Evolutionary conservation across 2,797 vertebrate species (phyloP).

Genomic region (Pyrocephalus nanus): DNA sequence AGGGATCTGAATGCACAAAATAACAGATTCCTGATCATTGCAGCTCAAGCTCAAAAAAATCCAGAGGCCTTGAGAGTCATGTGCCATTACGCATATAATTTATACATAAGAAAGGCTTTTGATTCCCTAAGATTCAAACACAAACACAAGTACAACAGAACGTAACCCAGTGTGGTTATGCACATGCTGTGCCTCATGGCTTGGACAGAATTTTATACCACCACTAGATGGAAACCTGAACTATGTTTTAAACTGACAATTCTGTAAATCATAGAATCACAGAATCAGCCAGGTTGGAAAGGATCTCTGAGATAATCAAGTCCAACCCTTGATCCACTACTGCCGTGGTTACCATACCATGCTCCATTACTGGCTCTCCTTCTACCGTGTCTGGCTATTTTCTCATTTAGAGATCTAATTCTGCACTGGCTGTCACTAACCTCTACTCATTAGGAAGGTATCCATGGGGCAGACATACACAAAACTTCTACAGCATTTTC

Average conservation of each 20-base stretch:
- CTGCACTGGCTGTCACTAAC: not conserved
- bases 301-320: too few relatives aligned
- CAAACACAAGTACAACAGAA: not conserved
- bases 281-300: too few relatives aligned
- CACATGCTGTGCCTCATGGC: not conserved
- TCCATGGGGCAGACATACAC: not conserved
- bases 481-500: not conserved
- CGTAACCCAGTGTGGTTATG: not conserved
- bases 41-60: not conserved
- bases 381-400: not conserved
- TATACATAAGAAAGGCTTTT: not conserved
- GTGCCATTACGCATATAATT: not conserved
- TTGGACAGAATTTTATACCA: conserved; percentile 11
- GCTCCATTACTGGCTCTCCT: not conserved
- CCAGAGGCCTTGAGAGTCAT: not conserved
- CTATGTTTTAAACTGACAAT: conserved; percentile 12
- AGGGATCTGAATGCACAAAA: not conserved
- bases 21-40: not conserved
- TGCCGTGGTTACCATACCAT: too few relatives aligned
- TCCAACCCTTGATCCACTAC: too few relatives aligned
- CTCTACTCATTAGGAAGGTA: not conserved
- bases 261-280: not conserved
- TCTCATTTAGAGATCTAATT: not conserved
- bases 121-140: not conserved
- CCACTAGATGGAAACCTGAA: conserved; percentile 69